These are phyloP conservation scores for Microplitis deprimator DNA, from an alignment of 2,888 invertebrate species.

Conservation along the genomic window DNA sequence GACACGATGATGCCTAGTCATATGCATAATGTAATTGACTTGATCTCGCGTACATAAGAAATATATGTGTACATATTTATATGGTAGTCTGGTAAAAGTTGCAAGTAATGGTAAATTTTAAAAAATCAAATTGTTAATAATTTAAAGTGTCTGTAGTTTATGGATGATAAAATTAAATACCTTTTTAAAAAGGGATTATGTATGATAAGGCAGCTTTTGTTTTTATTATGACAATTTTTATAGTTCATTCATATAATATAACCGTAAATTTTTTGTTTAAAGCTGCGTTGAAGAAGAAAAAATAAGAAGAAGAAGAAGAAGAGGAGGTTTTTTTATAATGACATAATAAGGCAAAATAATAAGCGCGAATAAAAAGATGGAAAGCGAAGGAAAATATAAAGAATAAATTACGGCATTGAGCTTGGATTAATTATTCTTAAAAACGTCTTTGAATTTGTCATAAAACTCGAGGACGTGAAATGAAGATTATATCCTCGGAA, in stretches of 20 bases:
- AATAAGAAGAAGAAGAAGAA: not conserved
- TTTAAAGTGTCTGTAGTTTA: not conserved
- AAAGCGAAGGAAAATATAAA: not conserved
- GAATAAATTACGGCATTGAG: not conserved
- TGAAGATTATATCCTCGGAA: not conserved
- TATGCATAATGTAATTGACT: slow-evolving; percentile 71
- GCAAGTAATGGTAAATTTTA: not conserved
- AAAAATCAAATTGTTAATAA: not conserved
- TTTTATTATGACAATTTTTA: not conserved
- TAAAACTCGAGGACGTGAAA: not conserved
- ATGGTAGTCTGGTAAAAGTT: not conserved
- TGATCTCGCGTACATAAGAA: slow-evolving; percentile 53
- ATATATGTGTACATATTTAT: not conserved
- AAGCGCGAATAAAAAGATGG: not conserved
- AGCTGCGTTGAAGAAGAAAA: not conserved
- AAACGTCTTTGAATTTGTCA: slow-evolving; percentile 1
- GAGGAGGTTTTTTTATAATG: not conserved
- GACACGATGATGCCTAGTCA: slow-evolving; percentile 56
- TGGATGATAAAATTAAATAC: not conserved
- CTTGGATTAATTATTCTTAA: not conserved
- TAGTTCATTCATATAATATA: not conserved
- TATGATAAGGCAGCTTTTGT: not conserved
- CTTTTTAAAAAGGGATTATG: not conserved
- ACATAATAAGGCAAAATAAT: not conserved
- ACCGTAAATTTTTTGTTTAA: not conserved